Percentiles rank a stretch among this genome's conserved stretches.
Evolutionary conservation across 2,113 vertebrate genomes (phyloP).

Genomic region (Rhegmatorhina hoffmannsi): DNA sequence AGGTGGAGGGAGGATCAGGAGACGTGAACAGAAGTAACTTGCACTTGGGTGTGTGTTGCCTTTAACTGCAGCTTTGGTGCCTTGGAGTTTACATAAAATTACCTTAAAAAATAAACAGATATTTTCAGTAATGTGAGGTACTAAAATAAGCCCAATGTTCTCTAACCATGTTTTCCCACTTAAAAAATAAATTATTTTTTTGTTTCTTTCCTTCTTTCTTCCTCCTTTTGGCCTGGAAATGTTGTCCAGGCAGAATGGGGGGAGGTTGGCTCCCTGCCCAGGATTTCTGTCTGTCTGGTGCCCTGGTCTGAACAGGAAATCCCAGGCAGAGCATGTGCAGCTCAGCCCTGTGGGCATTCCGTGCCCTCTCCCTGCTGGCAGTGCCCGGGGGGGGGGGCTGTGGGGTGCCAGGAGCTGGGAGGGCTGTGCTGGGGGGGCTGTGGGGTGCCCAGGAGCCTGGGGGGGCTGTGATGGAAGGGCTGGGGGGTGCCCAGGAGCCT

Average conservation of each 20-base stretch:
- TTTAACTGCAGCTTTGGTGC: background rate
- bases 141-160: background rate
- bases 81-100: background rate
- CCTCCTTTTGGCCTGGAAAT: background rate
- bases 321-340: background rate
- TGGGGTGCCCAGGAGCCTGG: background rate
- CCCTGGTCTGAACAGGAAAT: slow-evolving; percentile 41
- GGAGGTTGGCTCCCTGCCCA: background rate
- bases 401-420: no score
- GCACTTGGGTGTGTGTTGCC: background rate
- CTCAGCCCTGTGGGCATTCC: fast-evolving
- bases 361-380: fast-evolving
- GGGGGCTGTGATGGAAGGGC: no score
- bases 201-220: fast-evolving
- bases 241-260: background rate
- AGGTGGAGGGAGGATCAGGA: background rate
- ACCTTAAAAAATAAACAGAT: background rate
- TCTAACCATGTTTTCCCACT: background rate
- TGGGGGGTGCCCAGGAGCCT: background rate
- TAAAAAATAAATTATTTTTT: background rate
- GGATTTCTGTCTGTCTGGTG: slow-evolving; percentile 12
- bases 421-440: no score
- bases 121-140: background rate
- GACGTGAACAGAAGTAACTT: background rate
- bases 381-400: no score